These are phyloP conservation scores for Parauchenoglanis ngamensis DNA, from an alignment of 2,797 vertebrate genomes.

Conservation along the genomic window DNA sequence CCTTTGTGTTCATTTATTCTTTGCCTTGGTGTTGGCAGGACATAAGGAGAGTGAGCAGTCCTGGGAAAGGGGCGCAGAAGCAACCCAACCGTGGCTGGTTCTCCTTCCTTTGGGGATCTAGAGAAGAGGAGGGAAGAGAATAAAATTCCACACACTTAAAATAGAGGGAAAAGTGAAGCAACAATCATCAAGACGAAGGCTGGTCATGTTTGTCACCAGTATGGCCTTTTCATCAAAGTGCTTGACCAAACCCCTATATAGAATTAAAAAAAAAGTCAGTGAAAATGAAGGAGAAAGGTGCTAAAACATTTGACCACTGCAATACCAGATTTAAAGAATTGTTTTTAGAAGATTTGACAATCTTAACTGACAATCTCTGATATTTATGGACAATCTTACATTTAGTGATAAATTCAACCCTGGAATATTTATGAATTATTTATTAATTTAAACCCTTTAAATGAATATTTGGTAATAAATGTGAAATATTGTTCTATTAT, in stretches of 20 bases:
- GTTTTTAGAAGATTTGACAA: slow-evolving; percentile 53
- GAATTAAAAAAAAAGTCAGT: background rate
- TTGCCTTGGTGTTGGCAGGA: slow-evolving; percentile 42
- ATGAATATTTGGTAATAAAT: slow-evolving; percentile 57
- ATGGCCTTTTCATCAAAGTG: slow-evolving; percentile 56
- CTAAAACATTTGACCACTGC: slow-evolving; percentile 37
- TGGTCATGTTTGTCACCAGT: slow-evolving; percentile 53
- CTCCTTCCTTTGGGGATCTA: slow-evolving; percentile 60
- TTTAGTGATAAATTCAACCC: slow-evolving; percentile 8
- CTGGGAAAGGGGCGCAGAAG: slow-evolving; percentile 44
- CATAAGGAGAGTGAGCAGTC: slow-evolving; percentile 51
- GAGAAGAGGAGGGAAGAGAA: slow-evolving; percentile 58
- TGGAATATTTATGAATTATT: slow-evolving; percentile 50
- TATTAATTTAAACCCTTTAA: slow-evolving; percentile 51
- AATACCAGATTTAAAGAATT: slow-evolving; percentile 35
- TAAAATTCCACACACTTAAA: slow-evolving; percentile 41
- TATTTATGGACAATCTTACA: slow-evolving; percentile 26
- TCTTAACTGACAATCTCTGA: slow-evolving; percentile 60
- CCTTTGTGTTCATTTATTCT: background rate
- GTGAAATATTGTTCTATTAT: slow-evolving; percentile 55
- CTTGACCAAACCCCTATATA: slow-evolving; percentile 34
- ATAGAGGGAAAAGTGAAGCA: slow-evolving; percentile 28
- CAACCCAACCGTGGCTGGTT: slow-evolving; percentile 60
- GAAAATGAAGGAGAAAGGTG: slow-evolving; percentile 26
- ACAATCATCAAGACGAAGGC: slow-evolving; percentile 40